Conservation (phyloP, 1,140 invertebrate species). For the Cotesia typhae region DNA sequence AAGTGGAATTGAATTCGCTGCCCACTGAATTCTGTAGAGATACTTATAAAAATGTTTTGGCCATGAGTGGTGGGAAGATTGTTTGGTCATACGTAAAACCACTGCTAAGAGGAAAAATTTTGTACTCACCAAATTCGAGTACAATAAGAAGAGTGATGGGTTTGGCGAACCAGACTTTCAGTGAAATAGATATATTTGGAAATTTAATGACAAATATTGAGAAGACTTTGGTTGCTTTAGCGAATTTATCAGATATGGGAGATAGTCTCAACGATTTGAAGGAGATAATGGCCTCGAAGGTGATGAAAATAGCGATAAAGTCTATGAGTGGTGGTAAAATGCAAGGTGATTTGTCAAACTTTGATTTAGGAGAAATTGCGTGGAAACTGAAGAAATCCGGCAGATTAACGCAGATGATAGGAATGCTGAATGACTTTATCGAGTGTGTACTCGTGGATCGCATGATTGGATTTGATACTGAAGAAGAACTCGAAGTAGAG, state of each 20-base stretch:
- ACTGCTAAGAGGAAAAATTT: slow-evolving; percentile 71
- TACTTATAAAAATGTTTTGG: slow-evolving; percentile 69
- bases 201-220: slow-evolving; percentile 64
- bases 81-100: slow-evolving; percentile 75
- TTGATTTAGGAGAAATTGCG: slow-evolving; percentile 53
- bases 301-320: slow-evolving; percentile 58
- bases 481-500: slow-evolving; percentile 64
- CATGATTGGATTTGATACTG: slow-evolving; percentile 64
- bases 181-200: slow-evolving; percentile 66
- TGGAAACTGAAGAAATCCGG: slow-evolving; percentile 53
- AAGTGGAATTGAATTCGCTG: slow-evolving; percentile 65
- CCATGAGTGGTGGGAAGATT: slow-evolving; percentile 71
- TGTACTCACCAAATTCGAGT: slow-evolving; percentile 68
- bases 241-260: slow-evolving; percentile 61
- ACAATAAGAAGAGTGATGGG: slow-evolving; percentile 66
- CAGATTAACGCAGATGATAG: slow-evolving; percentile 54
- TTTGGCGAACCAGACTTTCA: slow-evolving; percentile 70
- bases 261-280: slow-evolving; percentile 62
- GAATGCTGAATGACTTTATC: slow-evolving; percentile 64
- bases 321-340: slow-evolving; percentile 50
- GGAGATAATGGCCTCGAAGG: slow-evolving; percentile 59
- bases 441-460: slow-evolving; percentile 71
- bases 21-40: slow-evolving; percentile 72
- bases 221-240: slow-evolving; percentile 61
- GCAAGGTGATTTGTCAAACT: slow-evolving; percentile 49